Evolutionary conservation across 2,113 vertebrate genomes (phyloP).

Genomic region (Oncorhynchus gorbuscha): DNA sequence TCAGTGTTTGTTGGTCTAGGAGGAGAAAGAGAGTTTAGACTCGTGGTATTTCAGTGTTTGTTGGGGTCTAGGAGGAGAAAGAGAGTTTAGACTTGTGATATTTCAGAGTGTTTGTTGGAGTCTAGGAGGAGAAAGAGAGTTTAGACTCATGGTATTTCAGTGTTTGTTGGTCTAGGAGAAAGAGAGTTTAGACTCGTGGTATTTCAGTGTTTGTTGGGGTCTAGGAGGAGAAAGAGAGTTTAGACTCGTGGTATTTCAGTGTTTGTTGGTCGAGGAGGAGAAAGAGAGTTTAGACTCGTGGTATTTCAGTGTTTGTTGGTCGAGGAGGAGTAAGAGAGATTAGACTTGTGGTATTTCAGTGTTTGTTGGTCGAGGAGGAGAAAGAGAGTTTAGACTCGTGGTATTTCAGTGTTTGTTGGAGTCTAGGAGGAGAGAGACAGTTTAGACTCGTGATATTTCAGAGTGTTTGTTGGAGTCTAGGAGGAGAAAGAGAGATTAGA

Average conservation of each 20-base stretch:
- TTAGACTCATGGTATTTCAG: too few relatives aligned
- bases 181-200: neutral
- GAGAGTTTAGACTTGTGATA: too few relatives aligned
- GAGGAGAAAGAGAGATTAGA: neutral
- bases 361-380: neutral
- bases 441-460: constrained; percentile 13
- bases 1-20: constrained; percentile 47
- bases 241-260: neutral
- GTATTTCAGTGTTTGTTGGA: constrained; percentile 43
- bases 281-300: neutral
- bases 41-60: neutral
- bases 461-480: too few relatives aligned
- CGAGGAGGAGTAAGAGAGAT: neutral
- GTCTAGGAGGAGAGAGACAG: constrained; percentile 20
- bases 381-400: neutral
- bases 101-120: constrained; percentile 43
- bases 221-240: neutral
- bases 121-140: constrained; percentile 18
- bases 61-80: too few relatives aligned
- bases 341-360: neutral
- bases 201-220: too few relatives aligned
- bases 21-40: too few relatives aligned
- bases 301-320: neutral
- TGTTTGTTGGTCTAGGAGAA: neutral
- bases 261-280: too few relatives aligned